Conservation (phyloP, 2,888 invertebrate genomes). For the Tipula confusa region DNA sequence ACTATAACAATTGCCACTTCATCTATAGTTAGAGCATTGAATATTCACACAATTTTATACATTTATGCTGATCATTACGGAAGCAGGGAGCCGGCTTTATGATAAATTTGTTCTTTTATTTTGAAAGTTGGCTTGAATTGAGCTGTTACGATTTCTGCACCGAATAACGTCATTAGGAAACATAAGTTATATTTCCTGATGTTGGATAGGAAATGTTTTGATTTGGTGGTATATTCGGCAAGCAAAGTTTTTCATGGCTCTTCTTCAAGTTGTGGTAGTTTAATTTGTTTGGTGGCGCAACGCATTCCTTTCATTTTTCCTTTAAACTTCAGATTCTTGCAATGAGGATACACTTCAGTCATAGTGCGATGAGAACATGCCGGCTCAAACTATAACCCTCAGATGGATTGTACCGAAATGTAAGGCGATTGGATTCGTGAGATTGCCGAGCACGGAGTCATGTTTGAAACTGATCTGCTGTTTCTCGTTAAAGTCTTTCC, state of each 20-base stretch:
- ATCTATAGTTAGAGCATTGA: neutral
- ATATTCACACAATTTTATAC: neutral
- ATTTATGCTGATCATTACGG: neutral
- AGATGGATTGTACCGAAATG: slow-evolving; percentile 35
- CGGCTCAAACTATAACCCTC: slow-evolving; percentile 26
- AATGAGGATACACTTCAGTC: neutral
- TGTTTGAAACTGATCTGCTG: slow-evolving; percentile 35
- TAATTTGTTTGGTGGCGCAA: too few relatives aligned
- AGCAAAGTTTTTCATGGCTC: too few relatives aligned
- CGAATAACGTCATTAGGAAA: neutral
- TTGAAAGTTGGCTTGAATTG: neutral
- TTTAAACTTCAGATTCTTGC: neutral
- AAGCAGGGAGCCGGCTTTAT: neutral
- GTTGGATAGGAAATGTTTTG: too few relatives aligned
- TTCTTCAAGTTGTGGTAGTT: too few relatives aligned
- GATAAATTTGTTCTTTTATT: neutral
- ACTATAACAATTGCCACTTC: neutral
- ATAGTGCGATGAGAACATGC: neutral
- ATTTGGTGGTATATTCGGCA: too few relatives aligned
- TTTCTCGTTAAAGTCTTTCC: slow-evolving; percentile 34
- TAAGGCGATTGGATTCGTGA: slow-evolving; percentile 32
- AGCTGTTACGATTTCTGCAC: neutral
- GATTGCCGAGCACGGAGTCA: too few relatives aligned
- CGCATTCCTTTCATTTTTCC: neutral
- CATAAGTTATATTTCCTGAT: too few relatives aligned